Base-by-base conservation (phyloP, 2,113 vertebrate genomes). In the Corvus cornix region DNA sequence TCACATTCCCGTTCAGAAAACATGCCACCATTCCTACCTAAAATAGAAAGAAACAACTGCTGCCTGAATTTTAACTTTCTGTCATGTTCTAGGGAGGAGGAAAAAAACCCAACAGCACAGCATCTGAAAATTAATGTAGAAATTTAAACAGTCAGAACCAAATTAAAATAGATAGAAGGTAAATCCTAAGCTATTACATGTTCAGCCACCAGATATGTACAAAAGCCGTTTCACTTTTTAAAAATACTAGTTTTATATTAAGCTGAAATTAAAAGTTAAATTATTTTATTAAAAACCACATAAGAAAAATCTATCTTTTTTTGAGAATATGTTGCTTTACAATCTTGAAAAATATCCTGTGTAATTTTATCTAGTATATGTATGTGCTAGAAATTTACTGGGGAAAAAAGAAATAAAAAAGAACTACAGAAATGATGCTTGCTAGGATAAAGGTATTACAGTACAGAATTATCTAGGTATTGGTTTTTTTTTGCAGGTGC, bases 1-100 rank as follows among this genome's bases (percentile, higher is more conserved):
- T 43, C 13, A 16, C 3, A 41, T 53, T 90, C 12, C 9, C 8
- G 37, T 70, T 60, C 37, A 68, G 31, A 52, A 74, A 66, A 53
- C 1, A 8, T 0, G 0, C 22, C n/a, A 46, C 11, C 16, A 17
- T 59, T 51, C 28, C 28, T 15, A 41, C 17, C n/a, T 41, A 41
- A 70, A 88, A 59, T 0, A 67, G 66, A 21, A 70, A 58, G 15
- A 60, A 88, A 35, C 9, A 62, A 16, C 21, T 26, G 3, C 24
- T 26, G 9, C 5, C 10, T 53, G n/a, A 67, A 78, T 85, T 90
- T 52, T 70, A 41, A 17, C 19, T 78, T 84, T 58, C 28, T 0
- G 0, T 53, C 8, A 3, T 56, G 3, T 55, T 76, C 17, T 62
- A 48, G 22, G 22, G 3, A 23, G 23, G 21, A 17, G 3, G 13